These are phyloP conservation scores for Tamandua tetradactyla DNA, from an alignment of 2,797 vertebrate genomes.

Conservation along the genomic window DNA sequence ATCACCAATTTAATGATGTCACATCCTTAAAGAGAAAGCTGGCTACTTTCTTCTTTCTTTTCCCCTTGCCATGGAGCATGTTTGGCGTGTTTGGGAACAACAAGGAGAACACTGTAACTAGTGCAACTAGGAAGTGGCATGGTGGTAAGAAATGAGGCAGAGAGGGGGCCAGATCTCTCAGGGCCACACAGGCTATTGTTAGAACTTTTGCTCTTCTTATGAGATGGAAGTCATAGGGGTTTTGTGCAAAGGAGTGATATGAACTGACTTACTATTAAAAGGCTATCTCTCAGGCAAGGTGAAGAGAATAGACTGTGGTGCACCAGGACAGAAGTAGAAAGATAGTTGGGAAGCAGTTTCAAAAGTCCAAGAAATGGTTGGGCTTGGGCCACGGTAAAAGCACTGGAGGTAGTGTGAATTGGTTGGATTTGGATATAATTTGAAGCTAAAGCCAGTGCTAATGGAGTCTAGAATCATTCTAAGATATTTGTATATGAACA, in stretches of 20 bases:
- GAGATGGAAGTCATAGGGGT: neutral
- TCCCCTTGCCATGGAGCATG: neutral
- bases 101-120: neutral
- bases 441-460: neutral
- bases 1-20: neutral
- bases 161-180: neutral
- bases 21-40: constrained; percentile 6
- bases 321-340: neutral
- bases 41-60: neutral
- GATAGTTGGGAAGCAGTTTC: neutral
- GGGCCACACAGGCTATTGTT: neutral
- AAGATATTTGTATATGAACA: neutral
- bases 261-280: neutral
- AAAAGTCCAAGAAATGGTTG: neutral
- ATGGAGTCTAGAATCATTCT: neutral
- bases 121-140: neutral
- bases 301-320: neutral
- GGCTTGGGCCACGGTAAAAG: neutral
- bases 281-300: neutral
- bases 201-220: neutral
- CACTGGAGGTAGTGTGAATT: neutral
- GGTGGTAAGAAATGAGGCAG: neutral
- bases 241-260: neutral
- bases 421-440: neutral
- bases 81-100: neutral